These are phyloP conservation scores for Cephus pygmeus DNA, from an alignment of 2,888 invertebrate genomes.

Conservation along the genomic window DNA sequence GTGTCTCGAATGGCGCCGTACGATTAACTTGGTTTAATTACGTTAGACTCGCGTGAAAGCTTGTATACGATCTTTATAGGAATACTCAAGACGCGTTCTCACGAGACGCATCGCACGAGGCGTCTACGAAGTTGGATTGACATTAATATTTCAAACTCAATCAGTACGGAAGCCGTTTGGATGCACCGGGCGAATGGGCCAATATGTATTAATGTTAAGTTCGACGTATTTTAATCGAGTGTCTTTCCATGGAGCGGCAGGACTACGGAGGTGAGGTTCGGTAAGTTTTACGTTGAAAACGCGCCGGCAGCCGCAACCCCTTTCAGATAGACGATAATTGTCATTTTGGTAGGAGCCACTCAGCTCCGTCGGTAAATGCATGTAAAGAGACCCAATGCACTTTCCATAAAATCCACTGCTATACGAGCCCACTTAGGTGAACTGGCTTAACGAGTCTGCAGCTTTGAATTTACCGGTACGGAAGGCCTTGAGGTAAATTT, in stretches of 20 bases:
- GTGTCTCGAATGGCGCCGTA: background rate
- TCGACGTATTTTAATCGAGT: background rate
- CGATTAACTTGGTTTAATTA: background rate
- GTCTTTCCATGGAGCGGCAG: background rate
- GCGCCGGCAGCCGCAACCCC: constrained; percentile 28
- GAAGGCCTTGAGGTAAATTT: background rate
- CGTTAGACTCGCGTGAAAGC: background rate
- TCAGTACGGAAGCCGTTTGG: constrained; percentile 32
- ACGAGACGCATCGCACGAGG: constrained; percentile 7
- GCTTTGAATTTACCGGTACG: background rate
- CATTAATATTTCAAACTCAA: constrained; percentile 61
- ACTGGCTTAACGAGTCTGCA: constrained; percentile 55
- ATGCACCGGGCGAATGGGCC: constrained; percentile 27
- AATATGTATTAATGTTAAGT: constrained; percentile 50
- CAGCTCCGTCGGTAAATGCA: constrained; percentile 49
- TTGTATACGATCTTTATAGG: background rate
- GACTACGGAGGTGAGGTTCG: background rate
- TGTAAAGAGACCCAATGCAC: constrained; percentile 60
- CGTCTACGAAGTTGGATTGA: constrained; percentile 57
- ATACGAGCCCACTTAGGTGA: constrained; percentile 64
- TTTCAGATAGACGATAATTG: constrained; percentile 52
- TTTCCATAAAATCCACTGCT: constrained; percentile 65
- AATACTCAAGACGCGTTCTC: background rate
- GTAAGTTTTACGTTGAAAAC: background rate
- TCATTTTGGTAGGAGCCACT: constrained; percentile 47